A percentile compares a stretch with the other conserved stretches of the same genome.
These are phyloP conservation scores for Osedax frankpressi DNA, from an alignment of 2,888 invertebrate species.

Conservation along the genomic window DNA sequence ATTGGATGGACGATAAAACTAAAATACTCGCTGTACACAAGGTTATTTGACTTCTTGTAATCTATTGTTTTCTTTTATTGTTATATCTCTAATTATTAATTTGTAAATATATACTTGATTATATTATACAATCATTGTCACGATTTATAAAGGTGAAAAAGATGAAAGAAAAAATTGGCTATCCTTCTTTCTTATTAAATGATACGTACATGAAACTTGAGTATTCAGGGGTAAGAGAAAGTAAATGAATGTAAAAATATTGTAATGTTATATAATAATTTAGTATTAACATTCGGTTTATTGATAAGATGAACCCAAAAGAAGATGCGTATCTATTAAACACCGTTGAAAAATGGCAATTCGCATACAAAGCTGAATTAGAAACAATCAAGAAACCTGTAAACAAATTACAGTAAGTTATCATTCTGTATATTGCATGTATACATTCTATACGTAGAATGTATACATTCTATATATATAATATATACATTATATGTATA, in stretches of 20 bases:
- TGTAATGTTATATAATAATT: no score
- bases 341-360: background rate
- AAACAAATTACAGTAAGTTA: background rate
- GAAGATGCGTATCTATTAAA: background rate
- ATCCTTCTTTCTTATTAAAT: background rate
- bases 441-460: background rate
- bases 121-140: no score
- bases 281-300: no score
- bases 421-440: no score
- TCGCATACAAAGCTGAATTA: background rate
- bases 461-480: background rate
- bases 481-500: background rate
- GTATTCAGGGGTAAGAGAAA: background rate
- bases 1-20: background rate
- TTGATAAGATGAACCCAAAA: background rate
- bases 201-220: background rate
- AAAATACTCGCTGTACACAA: background rate
- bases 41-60: no score
- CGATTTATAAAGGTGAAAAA: background rate
- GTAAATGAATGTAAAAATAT: no score
- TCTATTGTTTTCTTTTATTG: no score
- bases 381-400: background rate
- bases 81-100: no score
- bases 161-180: background rate
- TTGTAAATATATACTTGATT: no score